phyloP scores from a whole-genome alignment of 1,140 invertebrate species.

The Microplitis mediator region DNA sequence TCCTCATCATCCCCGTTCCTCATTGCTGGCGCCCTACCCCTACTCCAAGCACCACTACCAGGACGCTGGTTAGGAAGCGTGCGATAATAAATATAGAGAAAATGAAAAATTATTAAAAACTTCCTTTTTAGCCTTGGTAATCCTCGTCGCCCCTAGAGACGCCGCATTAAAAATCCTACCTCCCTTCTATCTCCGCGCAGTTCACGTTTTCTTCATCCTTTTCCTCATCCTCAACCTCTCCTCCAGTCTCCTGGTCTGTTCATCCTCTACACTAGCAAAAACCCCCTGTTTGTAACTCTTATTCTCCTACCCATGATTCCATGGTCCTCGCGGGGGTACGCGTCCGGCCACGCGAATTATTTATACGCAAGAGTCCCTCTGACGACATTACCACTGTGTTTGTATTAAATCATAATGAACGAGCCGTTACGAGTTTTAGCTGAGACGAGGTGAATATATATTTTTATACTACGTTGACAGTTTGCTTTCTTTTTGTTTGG shows the following conservation, averaged over 20 bases:
- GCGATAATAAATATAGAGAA: constrained; percentile 65
- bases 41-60: constrained; percentile 23
- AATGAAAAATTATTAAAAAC: constrained; percentile 66
- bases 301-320: constrained; percentile 16
- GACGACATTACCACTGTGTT: constrained; percentile 64
- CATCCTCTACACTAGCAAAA: constrained; percentile 20
- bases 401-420: constrained; percentile 65
- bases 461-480: no score
- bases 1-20: constrained; percentile 4
- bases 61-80: constrained; percentile 56
- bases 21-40: no score
- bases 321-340: constrained; percentile 54
- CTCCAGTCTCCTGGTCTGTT: constrained; percentile 17
- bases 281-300: constrained; percentile 10
- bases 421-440: constrained; percentile 53
- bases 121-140: constrained; percentile 63
- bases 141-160: constrained; percentile 61
- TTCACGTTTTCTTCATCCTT: constrained; percentile 11
- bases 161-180: constrained; percentile 58
- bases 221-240: constrained; percentile 28
- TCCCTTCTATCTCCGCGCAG: not conserved
- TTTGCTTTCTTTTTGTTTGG: no score
- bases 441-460: no score
- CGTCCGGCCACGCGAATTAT: constrained; percentile 62
- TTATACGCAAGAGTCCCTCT: constrained; percentile 62